Base-by-base conservation (phyloP, 1,140 invertebrate genomes). In the Grapholita molesta region DNA sequence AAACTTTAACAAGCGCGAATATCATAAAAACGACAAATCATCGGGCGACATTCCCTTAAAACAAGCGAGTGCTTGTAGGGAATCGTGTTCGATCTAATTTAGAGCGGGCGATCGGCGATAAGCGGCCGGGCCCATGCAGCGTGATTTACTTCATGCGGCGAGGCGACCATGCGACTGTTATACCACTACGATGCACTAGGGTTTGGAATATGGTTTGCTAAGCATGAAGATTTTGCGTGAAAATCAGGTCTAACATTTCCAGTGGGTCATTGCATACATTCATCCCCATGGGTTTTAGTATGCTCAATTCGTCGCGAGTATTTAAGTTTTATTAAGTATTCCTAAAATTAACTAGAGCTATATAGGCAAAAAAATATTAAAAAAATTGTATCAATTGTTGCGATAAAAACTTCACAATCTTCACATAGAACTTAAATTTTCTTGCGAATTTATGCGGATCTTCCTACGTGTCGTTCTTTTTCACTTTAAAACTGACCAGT, bases 21-120 rank as follows among this genome's bases (percentile, higher is more conserved):
- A 73, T 76, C 77, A 80, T 79, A 79, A 80, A 82, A 77, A 74
- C 71, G 76, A 84, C 82, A 82, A 84, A 84, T 84, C 78, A 84
- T 80, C 73, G 73, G 70, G 35, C 64, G 74, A 77, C 72, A 76
- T 71, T 70, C 57, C 28, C 64, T 71, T 35, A 65, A 64, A 66
- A 69, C 68, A 48, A 70, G 69, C 64, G 32, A 42, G 67, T 28
- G 67, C 71, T 71, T 71, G 70, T 69, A 52, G 64, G 64, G 73
- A 72, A 76, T 76, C 74, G 73, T 80, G 78, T 78, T 73, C 74
- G 73, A 73, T 88, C 84, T 88, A 88, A 89, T 89, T 88, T 85
- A 84, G 77, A 81, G 79, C 72, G 77, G 61, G 70, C 72, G 73
- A 72, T 77, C 73, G 70, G 75, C 78, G 82, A 84, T 84, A 80